A percentile compares a stretch with the other conserved stretches of the same genome.
phyloP scores from a whole-genome alignment of 92 coral and sea anemone genomes.

The Meandrina meandrites region DNA sequence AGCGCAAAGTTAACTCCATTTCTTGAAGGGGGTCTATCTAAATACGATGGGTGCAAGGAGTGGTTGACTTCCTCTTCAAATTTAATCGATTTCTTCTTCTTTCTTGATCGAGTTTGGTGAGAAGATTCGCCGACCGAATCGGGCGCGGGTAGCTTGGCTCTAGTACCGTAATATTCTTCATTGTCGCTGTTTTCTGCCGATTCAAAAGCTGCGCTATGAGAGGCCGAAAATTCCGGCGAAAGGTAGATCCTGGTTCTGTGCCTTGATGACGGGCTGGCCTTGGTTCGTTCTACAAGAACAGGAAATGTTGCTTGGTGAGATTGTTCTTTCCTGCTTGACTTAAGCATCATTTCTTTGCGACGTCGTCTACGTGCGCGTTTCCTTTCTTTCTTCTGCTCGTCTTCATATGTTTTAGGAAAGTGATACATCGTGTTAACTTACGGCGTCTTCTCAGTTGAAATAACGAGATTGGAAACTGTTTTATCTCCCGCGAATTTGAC shows the following conservation, averaged over 20 bases:
- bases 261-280: slow-evolving; percentile 40
- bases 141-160: slow-evolving; percentile 21
- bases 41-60: slow-evolving; percentile 18
- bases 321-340: slow-evolving; percentile 35
- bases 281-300: slow-evolving; percentile 50
- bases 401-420: slow-evolving; percentile 25
- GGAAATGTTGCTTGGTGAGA: slow-evolving; percentile 51
- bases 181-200: slow-evolving; percentile 49
- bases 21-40: slow-evolving; percentile 10
- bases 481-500: not conserved
- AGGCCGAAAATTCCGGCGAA: slow-evolving; percentile 44
- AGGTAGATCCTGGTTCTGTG: slow-evolving; percentile 39
- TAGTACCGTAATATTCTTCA: slow-evolving; percentile 33
- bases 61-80: slow-evolving; percentile 12
- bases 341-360: slow-evolving; percentile 33
- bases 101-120: slow-evolving; percentile 16
- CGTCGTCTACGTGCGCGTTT: slow-evolving; percentile 47
- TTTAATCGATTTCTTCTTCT: slow-evolving; percentile 24
- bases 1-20: slow-evolving; percentile 4
- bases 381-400: slow-evolving; percentile 44
- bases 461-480: not conserved
- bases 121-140: slow-evolving; percentile 7
- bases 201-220: slow-evolving; percentile 43
- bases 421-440: slow-evolving; percentile 28
- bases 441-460: not conserved